phyloP scores from a whole-genome alignment of 2,797 vertebrate species.

The Pangasius mekongensis region DNA sequence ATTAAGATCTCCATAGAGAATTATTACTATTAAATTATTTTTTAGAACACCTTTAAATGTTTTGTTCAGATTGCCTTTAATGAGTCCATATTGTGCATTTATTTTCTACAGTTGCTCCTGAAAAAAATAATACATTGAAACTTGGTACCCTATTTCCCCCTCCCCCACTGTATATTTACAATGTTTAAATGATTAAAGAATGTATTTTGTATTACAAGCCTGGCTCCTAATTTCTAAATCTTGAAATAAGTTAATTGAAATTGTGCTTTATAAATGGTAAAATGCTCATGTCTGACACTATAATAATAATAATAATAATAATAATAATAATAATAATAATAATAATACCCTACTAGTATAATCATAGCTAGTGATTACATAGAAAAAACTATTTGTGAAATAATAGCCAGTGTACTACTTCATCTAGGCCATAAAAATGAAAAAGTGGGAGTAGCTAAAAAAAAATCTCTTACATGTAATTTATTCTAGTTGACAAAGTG shows the following conservation, averaged over 20 bases:
- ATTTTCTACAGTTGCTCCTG: constrained; percentile 47
- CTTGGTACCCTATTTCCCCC: constrained; percentile 45
- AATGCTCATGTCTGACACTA: not conserved
- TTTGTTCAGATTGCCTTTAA: constrained; percentile 10
- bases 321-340: not conserved
- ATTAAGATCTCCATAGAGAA: constrained; percentile 37
- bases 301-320: not conserved
- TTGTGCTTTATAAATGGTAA: not conserved
- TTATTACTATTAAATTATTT: constrained; percentile 61
- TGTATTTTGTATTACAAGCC: constrained; percentile 78
- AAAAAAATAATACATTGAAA: constrained; percentile 26
- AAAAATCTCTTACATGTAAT: not conserved
- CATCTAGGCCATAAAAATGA: not conserved
- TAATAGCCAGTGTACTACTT: not conserved
- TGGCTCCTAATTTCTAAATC: not conserved
- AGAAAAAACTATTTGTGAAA: not conserved
- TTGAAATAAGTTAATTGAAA: not conserved
- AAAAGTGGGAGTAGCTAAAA: not conserved
- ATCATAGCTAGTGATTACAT: not conserved
- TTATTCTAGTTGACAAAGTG: too few relatives aligned
- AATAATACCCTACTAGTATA: not conserved
- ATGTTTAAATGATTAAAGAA: constrained; percentile 77
- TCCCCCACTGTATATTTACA: constrained; percentile 68
- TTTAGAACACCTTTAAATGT: constrained; percentile 39
- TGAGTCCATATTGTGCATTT: constrained; percentile 32